Evolutionary conservation across 23 tunicate species (phyloP).

Genomic region (Clavelina lepadiformis): DNA sequence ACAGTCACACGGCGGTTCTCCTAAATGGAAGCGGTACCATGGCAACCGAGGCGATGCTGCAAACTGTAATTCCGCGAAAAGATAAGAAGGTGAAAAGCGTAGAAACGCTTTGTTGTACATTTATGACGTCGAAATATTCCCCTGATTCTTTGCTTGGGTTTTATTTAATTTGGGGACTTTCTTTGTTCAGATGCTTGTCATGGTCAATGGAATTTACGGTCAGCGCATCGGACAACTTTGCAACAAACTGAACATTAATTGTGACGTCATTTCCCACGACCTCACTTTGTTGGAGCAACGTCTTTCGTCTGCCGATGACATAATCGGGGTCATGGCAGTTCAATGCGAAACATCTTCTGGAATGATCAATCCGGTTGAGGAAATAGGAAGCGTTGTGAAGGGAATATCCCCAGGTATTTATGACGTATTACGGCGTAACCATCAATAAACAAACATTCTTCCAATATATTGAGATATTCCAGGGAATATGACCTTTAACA

Average conservation of each 20-base stretch:
- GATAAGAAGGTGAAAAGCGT: constrained; percentile 4
- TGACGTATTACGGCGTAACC: background rate
- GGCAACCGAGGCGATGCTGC: constrained; percentile 10
- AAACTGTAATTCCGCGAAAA: background rate
- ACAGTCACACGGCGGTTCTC: constrained; percentile 1
- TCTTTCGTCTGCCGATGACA: background rate
- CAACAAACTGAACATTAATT: background rate
- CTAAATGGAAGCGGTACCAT: constrained; percentile 25
- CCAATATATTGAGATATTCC: too few species aligned
- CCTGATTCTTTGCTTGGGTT: too few species aligned
- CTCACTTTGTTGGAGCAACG: background rate
- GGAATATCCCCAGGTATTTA: constrained; percentile 1
- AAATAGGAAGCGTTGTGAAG: constrained; percentile 6
- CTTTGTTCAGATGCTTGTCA: constrained; percentile 16
- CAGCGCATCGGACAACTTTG: background rate
- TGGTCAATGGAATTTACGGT: background rate
- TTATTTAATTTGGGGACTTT: too few species aligned
- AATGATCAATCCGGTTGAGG: constrained; percentile 1
- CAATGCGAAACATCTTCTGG: constrained; percentile 22
- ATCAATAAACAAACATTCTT: background rate
- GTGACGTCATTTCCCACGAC: background rate
- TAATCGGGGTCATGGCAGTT: constrained; percentile 5
- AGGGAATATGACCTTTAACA: too few species aligned
- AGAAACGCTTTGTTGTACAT: background rate
- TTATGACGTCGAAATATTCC: too few species aligned